A percentile compares a stretch with the other conserved stretches of the same genome.
These are phyloP conservation scores for Bergia sp. DNA, from an alignment of 92 coral and sea anemone species.

Conservation along the genomic window DNA sequence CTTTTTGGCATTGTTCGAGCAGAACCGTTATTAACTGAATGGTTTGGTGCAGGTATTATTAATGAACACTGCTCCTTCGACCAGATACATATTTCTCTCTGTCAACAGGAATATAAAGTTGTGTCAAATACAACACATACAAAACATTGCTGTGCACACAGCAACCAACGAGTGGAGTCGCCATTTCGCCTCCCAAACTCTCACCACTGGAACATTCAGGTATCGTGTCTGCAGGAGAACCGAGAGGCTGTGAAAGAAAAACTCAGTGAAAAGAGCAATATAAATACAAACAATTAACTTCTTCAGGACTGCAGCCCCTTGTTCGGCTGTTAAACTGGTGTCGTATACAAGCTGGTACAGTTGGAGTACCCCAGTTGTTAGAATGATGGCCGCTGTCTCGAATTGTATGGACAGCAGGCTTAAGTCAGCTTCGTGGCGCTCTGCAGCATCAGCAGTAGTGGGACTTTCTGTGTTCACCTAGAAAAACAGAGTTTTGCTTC, in stretches of 20 bases:
- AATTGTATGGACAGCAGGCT: constrained; percentile 30
- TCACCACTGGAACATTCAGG: constrained; percentile 20
- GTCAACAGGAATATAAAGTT: constrained; percentile 1
- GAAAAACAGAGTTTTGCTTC: not conserved
- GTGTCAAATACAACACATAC: not conserved
- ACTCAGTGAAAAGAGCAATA: constrained; percentile 20
- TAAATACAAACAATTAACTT: not conserved
- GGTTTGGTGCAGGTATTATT: constrained; percentile 6
- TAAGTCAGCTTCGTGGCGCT: not conserved
- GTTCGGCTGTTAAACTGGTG: constrained; percentile 18
- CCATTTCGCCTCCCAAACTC: constrained; percentile 31
- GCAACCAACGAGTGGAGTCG: constrained; percentile 12
- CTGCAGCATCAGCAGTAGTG: not conserved
- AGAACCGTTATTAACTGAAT: not conserved
- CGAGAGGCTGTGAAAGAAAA: constrained; percentile 26
- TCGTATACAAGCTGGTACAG: constrained; percentile 29
- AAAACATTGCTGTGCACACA: constrained; percentile 7
- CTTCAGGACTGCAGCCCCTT: constrained; percentile 1
- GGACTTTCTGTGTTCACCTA: constrained; percentile 16
- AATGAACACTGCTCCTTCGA: not conserved
- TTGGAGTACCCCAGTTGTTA: constrained; percentile 12
- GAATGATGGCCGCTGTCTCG: constrained; percentile 20
- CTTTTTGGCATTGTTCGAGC: too few relatives aligned
- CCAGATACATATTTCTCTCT: not conserved
- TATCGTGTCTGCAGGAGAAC: constrained; percentile 31